Percentiles rank a stretch among this genome's conserved stretches.
phyloP scores from a whole-genome alignment of 2,888 invertebrate genomes.

The Flexamia atlantica region DNA sequence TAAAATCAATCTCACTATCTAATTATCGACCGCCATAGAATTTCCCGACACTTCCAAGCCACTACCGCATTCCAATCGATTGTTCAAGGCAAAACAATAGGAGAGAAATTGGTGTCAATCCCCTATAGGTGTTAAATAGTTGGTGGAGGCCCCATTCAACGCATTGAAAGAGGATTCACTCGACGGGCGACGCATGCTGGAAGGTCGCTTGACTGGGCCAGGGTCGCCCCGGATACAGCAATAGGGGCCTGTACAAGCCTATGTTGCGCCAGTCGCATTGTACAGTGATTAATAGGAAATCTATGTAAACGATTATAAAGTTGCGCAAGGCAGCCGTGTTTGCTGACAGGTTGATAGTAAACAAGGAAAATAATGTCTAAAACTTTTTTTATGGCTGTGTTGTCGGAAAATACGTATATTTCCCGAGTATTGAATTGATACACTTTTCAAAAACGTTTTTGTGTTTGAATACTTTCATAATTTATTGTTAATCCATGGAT shows the following conservation, averaged over 20 bases:
- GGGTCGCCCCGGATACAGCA: background rate
- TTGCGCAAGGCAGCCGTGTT: too few species aligned
- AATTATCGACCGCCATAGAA: too few species aligned
- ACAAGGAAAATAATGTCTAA: too few species aligned
- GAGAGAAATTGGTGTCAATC: constrained; percentile 47
- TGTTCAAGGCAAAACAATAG: constrained; percentile 32
- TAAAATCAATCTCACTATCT: too few species aligned
- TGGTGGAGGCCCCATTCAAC: constrained; percentile 30
- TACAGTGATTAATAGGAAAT: background rate
- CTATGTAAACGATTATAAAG: background rate
- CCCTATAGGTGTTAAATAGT: constrained; percentile 43
- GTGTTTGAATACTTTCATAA: background rate
- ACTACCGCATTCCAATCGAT: constrained; percentile 35
- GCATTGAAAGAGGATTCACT: constrained; percentile 54
- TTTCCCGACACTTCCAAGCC: background rate
- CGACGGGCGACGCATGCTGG: constrained; percentile 18
- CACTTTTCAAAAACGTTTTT: too few species aligned
- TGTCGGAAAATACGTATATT: background rate
- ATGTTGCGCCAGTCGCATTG: background rate
- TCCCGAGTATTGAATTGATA: too few species aligned
- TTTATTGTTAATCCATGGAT: too few species aligned
- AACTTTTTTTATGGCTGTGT: background rate
- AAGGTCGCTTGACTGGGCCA: constrained; percentile 23
- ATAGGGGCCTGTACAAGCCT: constrained; percentile 4
- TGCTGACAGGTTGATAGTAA: too few species aligned